Evolutionary conservation across 2,797 vertebrate species (phyloP), one percentile per base, ranked within the genome.

Genomic region (Austrolebias charrua): DNA sequence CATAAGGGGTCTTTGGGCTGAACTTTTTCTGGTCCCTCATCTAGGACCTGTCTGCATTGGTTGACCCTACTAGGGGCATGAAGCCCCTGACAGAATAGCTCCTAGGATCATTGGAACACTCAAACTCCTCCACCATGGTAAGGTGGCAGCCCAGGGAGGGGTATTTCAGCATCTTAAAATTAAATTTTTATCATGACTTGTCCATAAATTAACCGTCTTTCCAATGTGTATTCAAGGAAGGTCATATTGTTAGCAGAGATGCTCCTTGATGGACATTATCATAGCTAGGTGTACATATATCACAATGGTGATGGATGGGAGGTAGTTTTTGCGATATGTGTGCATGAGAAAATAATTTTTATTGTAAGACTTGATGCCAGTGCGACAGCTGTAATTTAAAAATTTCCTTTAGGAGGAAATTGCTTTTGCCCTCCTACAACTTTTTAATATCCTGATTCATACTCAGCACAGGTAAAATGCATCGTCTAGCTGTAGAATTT

Each of bases 391-490:
- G 78, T 87, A 82, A 89, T 90, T 88, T 87, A 65, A 71, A 85
- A 83, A 83, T 70, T 63, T 61, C 81, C 69, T 80, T 85, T 72
- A 82, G 70, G 84, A 80, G 88, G 90, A 93, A 91, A 92, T 92
- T 92, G 90, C 82, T 92, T 93, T 79, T 89, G 83, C 79, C 80
- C 80, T 76, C 72, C 74, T 84, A 78, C 89, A 83, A 76, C 79
- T 82, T 90, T 92, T 92, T 92, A 91, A 93, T 91, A 88, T 92
- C 90, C 79, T 91, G 83, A 67, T 86, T 91, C 91, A 79, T 75
- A 77, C 66, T 75, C 71, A 70, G 71, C 4, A 47, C 48, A 64
- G 60, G 68, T 78, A 69, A 85, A 85, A 78, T 24, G 66, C 79
- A 84, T 75, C 75, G 45, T 80, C 73, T 54, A 63, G 61, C 74